A percentile compares a stretch with the other conserved stretches of the same genome.
These are phyloP conservation scores for Planiliza haematocheilus DNA, from an alignment of 2,113 vertebrate genomes.

Conservation along the genomic window DNA sequence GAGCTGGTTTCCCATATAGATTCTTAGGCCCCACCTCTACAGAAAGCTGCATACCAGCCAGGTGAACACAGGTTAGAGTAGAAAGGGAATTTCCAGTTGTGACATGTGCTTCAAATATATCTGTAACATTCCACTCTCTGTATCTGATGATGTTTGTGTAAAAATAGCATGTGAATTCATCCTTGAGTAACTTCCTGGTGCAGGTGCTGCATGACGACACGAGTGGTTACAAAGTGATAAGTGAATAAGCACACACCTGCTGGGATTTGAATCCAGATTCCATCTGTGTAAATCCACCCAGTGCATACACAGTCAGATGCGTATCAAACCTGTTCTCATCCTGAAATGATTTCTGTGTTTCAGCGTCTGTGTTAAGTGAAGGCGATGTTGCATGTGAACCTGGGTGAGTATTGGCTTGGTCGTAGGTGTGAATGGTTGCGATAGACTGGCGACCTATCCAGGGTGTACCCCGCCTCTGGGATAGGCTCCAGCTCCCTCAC, in stretches of 20 bases:
- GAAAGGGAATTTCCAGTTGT: conserved; percentile 3
- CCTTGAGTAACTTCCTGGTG: background rate
- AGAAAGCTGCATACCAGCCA: background rate
- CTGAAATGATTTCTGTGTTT: background rate
- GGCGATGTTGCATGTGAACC: conserved; percentile 29
- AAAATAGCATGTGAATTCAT: background rate
- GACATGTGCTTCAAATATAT: background rate
- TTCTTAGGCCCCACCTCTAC: too few relatives aligned
- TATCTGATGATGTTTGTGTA: background rate
- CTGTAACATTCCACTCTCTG: background rate
- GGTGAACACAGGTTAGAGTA: background rate
- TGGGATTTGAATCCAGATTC: background rate
- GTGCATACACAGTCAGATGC: background rate
- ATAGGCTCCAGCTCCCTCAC: too few relatives aligned
- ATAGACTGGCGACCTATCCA: too few relatives aligned
- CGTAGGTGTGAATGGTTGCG: too few relatives aligned
- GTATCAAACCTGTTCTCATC: background rate
- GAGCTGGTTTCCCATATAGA: too few relatives aligned
- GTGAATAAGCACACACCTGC: too few relatives aligned
- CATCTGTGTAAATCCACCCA: too few relatives aligned
- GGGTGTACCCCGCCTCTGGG: too few relatives aligned
- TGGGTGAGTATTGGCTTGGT: conserved; percentile 82
- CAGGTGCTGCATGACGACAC: background rate
- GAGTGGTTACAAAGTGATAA: too few relatives aligned
- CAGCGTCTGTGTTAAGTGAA: conserved; percentile 67